Conservation (phyloP, 2,888 invertebrate genomes). For the Notocelia uddmanniana region DNA sequence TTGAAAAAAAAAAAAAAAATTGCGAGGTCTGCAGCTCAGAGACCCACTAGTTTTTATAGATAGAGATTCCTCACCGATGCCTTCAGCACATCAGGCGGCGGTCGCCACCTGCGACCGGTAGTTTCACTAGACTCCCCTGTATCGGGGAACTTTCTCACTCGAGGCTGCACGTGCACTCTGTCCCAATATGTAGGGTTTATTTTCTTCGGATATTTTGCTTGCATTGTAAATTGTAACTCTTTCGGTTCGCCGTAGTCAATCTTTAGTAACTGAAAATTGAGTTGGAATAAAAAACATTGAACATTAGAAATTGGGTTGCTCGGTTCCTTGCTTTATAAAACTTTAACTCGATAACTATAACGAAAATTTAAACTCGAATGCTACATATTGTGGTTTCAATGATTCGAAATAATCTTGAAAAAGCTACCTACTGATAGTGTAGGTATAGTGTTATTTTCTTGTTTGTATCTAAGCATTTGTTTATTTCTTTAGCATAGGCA, state of each 20-base stretch:
- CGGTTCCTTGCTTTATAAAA: too few relatives aligned
- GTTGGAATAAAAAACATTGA: too few relatives aligned
- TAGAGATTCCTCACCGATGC: slow-evolving; percentile 62
- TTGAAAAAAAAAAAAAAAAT: too few relatives aligned
- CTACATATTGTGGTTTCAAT: not conserved
- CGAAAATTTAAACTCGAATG: not conserved
- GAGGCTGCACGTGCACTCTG: slow-evolving; percentile 66
- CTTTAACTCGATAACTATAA: not conserved
- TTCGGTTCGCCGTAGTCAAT: not conserved
- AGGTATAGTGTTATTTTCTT: slow-evolving; percentile 1
- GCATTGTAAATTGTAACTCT: slow-evolving; percentile 64
- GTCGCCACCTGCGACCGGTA: slow-evolving; percentile 63
- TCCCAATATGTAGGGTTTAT: slow-evolving; percentile 64
- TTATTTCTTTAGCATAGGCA: slow-evolving; percentile 13
- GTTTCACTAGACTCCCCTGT: slow-evolving; percentile 67
- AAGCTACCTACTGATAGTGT: not conserved
- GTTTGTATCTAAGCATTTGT: slow-evolving; percentile 31
- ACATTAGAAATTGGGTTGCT: too few relatives aligned
- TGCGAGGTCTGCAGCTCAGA: too few relatives aligned
- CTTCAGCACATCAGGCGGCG: slow-evolving; percentile 63
- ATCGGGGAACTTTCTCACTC: slow-evolving; percentile 64
- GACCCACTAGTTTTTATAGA: too few relatives aligned
- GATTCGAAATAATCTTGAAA: not conserved
- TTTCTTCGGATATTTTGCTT: slow-evolving; percentile 69
- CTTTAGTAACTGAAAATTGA: not conserved